Evolutionary conservation across 64 coral and sea anemone species (phyloP).

Genomic region (Pocillopora verrucosa): DNA sequence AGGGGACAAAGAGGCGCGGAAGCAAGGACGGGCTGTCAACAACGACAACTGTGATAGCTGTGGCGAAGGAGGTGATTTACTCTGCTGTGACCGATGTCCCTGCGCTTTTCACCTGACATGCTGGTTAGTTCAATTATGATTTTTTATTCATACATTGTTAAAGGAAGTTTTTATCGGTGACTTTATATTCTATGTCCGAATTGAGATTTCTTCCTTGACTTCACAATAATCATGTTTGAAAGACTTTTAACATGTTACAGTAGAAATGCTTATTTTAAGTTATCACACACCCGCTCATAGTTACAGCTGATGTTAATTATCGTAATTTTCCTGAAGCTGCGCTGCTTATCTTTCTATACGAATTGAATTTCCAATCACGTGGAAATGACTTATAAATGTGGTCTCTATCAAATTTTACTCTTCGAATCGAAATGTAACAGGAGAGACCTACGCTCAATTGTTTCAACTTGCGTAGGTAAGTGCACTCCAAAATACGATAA

Average conservation of each 20-base stretch:
- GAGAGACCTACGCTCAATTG: too few species aligned
- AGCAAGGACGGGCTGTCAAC: conserved; percentile 82
- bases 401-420: not conserved
- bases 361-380: not conserved
- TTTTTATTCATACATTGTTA: not conserved
- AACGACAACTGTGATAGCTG: conserved; percentile 98
- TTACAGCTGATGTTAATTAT: conserved; percentile 27
- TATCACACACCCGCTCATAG: not conserved
- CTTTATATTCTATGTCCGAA: not conserved
- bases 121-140: conserved; percentile 69
- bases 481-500: too few species aligned
- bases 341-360: not conserved
- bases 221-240: too few species aligned
- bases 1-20: conserved; percentile 88
- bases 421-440: too few species aligned
- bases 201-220: not conserved
- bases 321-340: not conserved
- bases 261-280: not conserved
- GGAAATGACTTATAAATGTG: not conserved
- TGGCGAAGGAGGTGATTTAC: conserved; percentile 96
- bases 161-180: not conserved
- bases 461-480: too few species aligned
- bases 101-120: conserved; percentile 98
- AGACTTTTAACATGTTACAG: not conserved
- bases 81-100: conserved; percentile 95